These are phyloP conservation scores for Chrysogorgia sp. DNA, from an alignment of 92 coral and sea anemone species.

Conservation along the genomic window DNA sequence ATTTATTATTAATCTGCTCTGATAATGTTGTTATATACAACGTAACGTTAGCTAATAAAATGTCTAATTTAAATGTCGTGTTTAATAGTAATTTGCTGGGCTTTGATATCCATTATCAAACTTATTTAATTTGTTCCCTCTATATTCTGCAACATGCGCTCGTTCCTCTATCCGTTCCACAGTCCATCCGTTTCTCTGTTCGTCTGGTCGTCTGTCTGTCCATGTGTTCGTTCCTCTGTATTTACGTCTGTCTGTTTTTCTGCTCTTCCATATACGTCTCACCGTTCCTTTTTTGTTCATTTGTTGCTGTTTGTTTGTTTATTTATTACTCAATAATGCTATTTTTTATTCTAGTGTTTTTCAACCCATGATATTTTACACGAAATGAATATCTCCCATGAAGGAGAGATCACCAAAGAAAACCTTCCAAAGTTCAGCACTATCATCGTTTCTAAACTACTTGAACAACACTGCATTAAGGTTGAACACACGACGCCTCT, in stretches of 20 bases:
- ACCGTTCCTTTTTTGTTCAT: background rate
- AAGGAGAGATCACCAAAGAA: background rate
- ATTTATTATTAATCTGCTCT: too few species aligned
- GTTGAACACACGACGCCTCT: slow-evolving; percentile 20
- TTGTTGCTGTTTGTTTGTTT: background rate
- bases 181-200: background rate
- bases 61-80: too few species aligned
- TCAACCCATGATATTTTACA: slow-evolving; percentile 27
- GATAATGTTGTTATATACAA: too few species aligned
- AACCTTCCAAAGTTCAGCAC: background rate
- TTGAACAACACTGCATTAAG: slow-evolving; percentile 18
- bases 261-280: background rate
- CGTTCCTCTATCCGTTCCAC: too few species aligned
- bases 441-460: slow-evolving; percentile 8
- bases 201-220: background rate
- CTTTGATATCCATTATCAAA: too few species aligned
- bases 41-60: too few species aligned
- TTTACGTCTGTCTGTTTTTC: background rate
- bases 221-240: too few species aligned
- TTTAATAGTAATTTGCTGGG: too few species aligned
- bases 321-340: background rate
- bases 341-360: slow-evolving; percentile 11
- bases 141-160: too few species aligned
- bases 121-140: too few species aligned
- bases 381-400: slow-evolving; percentile 10